Conservation (phyloP, 2,797 vertebrate genomes). For the Diglossa cyanea region DNA sequence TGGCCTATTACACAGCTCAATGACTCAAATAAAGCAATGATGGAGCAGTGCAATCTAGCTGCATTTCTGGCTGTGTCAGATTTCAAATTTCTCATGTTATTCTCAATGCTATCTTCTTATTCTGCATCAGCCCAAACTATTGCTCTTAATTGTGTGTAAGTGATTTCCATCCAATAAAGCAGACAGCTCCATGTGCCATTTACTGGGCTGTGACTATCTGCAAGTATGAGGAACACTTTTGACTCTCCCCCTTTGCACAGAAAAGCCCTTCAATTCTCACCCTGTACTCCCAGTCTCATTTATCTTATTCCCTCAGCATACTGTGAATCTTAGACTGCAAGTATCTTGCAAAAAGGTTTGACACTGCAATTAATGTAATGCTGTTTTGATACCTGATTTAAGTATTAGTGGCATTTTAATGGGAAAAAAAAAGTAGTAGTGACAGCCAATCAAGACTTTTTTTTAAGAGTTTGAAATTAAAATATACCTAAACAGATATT, state of each 20-base stretch:
- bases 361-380: background rate
- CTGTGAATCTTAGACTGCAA: background rate
- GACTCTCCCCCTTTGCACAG: background rate
- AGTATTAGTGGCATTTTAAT: background rate
- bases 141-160: background rate
- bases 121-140: background rate
- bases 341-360: background rate
- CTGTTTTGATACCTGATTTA: background rate
- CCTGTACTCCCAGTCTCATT: background rate
- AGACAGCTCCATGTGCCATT: background rate
- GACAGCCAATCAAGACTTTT: background rate
- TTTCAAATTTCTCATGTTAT: background rate
- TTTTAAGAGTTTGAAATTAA: background rate
- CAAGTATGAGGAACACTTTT: background rate
- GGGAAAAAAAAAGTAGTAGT: background rate
- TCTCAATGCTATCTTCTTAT: background rate
- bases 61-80: background rate
- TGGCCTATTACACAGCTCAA: constrained; percentile 22
- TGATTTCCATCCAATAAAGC: background rate
- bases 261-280: background rate
- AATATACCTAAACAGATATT: background rate
- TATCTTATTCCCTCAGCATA: background rate
- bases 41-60: background rate
- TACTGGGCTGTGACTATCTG: background rate
- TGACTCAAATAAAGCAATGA: constrained; percentile 22